These are phyloP conservation scores for Drosophila histrio DNA, from an alignment of 2,888 invertebrate genomes.

Conservation along the genomic window DNA sequence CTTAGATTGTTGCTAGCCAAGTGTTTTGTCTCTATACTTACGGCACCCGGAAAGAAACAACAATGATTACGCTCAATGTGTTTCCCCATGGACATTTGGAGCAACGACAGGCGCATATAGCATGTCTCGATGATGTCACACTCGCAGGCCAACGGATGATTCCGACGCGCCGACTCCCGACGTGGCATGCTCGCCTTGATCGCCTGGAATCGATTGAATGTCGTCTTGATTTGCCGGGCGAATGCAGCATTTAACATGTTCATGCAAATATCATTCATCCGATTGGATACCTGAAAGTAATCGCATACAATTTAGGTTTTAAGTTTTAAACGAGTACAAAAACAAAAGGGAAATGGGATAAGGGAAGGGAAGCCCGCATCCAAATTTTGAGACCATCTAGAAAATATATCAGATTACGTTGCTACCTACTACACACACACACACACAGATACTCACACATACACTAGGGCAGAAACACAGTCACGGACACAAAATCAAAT, in stretches of 20 bases:
- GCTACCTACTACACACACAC: constrained; percentile 57
- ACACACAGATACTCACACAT: constrained; percentile 7
- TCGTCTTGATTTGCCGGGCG: constrained; percentile 92
- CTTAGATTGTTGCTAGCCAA: background rate
- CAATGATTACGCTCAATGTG: constrained; percentile 96
- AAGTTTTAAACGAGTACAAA: constrained; percentile 13
- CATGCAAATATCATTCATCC: constrained; percentile 92
- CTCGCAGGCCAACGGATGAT: constrained; percentile 95
- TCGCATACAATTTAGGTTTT: background rate
- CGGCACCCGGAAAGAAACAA: constrained; percentile 97
- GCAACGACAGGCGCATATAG: constrained; percentile 94
- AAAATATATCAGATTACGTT: constrained; percentile 69
- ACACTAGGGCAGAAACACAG: constrained; percentile 10
- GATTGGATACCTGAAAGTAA: constrained; percentile 89
- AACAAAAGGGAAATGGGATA: constrained; percentile 1
- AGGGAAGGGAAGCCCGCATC: constrained; percentile 30
- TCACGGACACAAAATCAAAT: constrained; percentile 46
- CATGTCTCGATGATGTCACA: constrained; percentile 96
- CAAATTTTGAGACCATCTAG: constrained; percentile 27
- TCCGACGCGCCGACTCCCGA: constrained; percentile 93
- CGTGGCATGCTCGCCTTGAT: constrained; percentile 97
- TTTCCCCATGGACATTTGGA: constrained; percentile 97
- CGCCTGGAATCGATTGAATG: constrained; percentile 92
- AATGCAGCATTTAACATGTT: constrained; percentile 93
- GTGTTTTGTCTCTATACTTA: constrained; percentile 83